A percentile compares a stretch with the other conserved stretches of the same genome.
phyloP scores from a whole-genome alignment of 2,888 invertebrate species.

The Iselma pallidipennis region DNA sequence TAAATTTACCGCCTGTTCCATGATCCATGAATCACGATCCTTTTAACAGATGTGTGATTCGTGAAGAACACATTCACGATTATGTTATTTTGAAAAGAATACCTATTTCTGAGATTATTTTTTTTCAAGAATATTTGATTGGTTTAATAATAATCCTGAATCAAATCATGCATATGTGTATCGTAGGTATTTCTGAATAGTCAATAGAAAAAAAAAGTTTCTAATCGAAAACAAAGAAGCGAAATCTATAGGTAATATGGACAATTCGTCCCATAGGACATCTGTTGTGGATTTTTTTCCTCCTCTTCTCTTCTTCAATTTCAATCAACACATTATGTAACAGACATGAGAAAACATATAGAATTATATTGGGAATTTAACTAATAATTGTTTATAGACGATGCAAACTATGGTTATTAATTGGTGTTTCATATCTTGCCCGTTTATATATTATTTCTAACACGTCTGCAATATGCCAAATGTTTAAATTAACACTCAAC shows the following conservation, averaged over 20 bases:
- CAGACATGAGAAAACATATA: neutral
- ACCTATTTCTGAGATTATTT: no score
- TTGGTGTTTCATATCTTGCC: slow-evolving; percentile 6
- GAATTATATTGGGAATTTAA: slow-evolving; percentile 5
- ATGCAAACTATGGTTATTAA: slow-evolving; percentile 1
- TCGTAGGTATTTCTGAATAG: neutral
- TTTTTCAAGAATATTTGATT: neutral
- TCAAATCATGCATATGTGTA: neutral
- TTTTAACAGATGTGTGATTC: neutral
- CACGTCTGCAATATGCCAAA: slow-evolving; percentile 26
- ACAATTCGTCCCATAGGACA: neutral
- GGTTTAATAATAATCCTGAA: neutral
- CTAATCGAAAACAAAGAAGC: neutral
- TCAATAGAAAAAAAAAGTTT: neutral
- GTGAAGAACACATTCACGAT: neutral
- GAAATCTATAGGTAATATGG: neutral
- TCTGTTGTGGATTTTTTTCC: neutral
- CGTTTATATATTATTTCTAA: slow-evolving; percentile 15
- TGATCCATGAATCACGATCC: no score
- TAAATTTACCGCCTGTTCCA: no score
- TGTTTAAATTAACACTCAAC: slow-evolving; percentile 23
- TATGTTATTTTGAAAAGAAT: no score
- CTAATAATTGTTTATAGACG: slow-evolving; percentile 6
- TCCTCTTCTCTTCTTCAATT: neutral
- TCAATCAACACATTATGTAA: neutral